Base-by-base conservation (phyloP, 2,888 invertebrate genomes). In the Theristus sp. region DNA sequence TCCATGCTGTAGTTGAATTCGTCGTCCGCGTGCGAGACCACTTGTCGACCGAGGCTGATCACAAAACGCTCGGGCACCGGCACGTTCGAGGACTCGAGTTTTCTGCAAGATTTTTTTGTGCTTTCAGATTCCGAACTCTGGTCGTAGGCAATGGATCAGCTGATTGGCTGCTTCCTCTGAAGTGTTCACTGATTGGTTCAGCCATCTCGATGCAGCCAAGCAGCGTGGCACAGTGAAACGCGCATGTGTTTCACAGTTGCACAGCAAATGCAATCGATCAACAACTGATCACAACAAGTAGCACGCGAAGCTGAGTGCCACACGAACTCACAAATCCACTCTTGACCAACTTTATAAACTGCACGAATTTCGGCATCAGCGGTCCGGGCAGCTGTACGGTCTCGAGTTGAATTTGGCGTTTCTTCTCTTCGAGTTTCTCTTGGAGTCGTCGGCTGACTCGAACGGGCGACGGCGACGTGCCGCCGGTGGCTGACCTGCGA, bases 361-460 rank as follows among this genome's bases (percentile, higher is more conserved):
- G 27, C 26, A 10, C 22, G 27, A 3, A 55, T 38, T 38, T 38
- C 10, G 6, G 10, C 38, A 38, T 38, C 38, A 38, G 17, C 17
- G 38, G 6, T 6, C 17, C 38, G 26, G 27, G 55, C 49, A 49
- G 6, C 3, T n/a, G 27, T 22, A 28, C 55, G 10, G 2, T 13
- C 13, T 55, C 55, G 6, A 20, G 26, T 27, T 55, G 13, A 6
- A 3, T 13, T 22, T 55, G 13, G 3, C 26, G 6, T 31, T 30
- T 17, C 31, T 56, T 29, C 31, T 26, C 56, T 31, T 56, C 28
- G 26, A 22, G 25, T n/a, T 30, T 27, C 31, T 57, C n/a, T 27
- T 47, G 46, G 6, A 58, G 24, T 17, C 58, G 58, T 27, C 58
- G 46, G 26, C 58, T 58, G 47, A 24, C 26, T 2, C 58, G 58